A percentile compares a stretch with the other conserved stretches of the same genome.
These are phyloP conservation scores for Pachymerium ferrugineum DNA, from an alignment of 2,888 invertebrate genomes.

Conservation along the genomic window DNA sequence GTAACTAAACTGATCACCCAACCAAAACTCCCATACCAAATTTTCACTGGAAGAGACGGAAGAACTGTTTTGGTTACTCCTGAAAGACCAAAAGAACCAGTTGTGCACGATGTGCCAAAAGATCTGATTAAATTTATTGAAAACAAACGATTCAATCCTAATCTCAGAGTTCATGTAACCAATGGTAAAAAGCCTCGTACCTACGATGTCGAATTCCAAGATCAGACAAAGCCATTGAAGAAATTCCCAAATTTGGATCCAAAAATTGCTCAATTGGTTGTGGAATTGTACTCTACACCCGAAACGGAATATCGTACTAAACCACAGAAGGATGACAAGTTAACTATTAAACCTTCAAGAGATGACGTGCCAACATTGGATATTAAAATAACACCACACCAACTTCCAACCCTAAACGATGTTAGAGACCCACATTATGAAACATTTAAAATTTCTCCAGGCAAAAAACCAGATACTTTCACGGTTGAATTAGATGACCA, in stretches of 20 bases:
- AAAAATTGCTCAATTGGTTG: background rate
- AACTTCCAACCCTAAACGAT: too few relatives aligned
- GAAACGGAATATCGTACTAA: background rate
- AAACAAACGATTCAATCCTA: background rate
- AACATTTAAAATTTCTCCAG: background rate
- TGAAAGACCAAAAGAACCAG: too few relatives aligned
- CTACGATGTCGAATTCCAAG: background rate
- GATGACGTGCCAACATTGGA: background rate
- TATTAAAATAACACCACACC: background rate
- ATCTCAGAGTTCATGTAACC: background rate
- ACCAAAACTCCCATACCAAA: background rate
- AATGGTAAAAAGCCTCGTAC: background rate
- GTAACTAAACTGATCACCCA: background rate
- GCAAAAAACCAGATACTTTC: background rate
- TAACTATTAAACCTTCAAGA: background rate
- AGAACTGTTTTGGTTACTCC: too few relatives aligned
- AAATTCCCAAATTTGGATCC: background rate
- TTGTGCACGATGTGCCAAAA: background rate
- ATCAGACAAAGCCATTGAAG: background rate
- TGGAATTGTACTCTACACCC: background rate
- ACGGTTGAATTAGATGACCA: background rate
- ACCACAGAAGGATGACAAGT: background rate
- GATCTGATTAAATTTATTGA: background rate
- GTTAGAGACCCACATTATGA: too few relatives aligned
- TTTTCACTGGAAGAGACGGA: too few relatives aligned